Base-by-base conservation (phyloP, 2,797 vertebrate species). In the Helostoma temminkii region DNA sequence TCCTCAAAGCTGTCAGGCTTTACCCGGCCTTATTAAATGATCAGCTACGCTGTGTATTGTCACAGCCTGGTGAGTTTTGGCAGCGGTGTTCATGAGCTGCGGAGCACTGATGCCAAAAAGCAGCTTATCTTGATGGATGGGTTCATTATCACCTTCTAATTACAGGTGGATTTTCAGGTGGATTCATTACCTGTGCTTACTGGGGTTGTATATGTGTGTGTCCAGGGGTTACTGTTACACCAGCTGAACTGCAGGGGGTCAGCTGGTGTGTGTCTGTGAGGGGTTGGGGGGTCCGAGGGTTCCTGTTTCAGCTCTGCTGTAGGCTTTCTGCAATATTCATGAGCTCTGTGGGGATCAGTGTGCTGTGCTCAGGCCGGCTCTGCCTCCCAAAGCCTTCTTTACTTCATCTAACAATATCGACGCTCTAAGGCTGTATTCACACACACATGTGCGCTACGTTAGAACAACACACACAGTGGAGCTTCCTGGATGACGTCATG, bases 91-190 rank as follows among this genome's bases (percentile, higher is more conserved):
- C 76, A 53, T 7, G 81, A 76, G 85, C 90, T 88, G 82, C 8
- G 2, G 85, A 66, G 87, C 79, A 70, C 43, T 64, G 66, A 89
- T 93, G 94, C 94, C 94, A 94, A 81, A 93, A 88, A 81, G 66
- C 21, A 76, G 79, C 89, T 93, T 89, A 88, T 85, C 92, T 92
- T 95, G 94, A 96, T 93, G 90, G 94, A 95, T 88, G 85, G 85
- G 83, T 94, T 95, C 92, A 93, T 96, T 96, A 94, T 94, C 91
- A 92, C 92, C 93, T 95, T 92, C 94, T 96, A 95, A 96, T 94
- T 95, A 95, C 93, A 93, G 92, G 84, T 93, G 92, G 88, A 94
- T 94, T 94, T 96, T 93, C 91, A 95, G 93, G 92, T 95, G 91
- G 90, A 93, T 95, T 93, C 90, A 91, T 93, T 94, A 91, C 78